These are phyloP conservation scores for Eutrigla gurnardus DNA, from an alignment of 2,797 vertebrate species.

Conservation along the genomic window DNA sequence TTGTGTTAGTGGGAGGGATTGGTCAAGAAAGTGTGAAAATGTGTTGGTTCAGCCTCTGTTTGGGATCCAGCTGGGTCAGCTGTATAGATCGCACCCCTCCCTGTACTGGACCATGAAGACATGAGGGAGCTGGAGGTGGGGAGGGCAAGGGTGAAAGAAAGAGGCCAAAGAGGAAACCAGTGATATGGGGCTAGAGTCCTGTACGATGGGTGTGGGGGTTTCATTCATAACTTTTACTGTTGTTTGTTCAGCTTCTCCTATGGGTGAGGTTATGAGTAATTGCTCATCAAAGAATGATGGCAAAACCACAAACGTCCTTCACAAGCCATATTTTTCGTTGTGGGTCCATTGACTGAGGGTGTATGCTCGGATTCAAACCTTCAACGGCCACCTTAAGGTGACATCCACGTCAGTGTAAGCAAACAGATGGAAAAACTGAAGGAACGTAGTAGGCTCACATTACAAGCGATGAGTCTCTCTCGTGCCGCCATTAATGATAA, in stretches of 20 bases:
- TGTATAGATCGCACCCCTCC: background rate
- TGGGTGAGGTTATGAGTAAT: slow-evolving; percentile 33
- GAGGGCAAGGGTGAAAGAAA: background rate
- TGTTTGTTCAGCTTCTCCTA: slow-evolving; percentile 45
- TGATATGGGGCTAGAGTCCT: background rate
- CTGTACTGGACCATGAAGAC: background rate
- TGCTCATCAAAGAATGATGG: slow-evolving; percentile 16
- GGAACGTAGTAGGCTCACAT: background rate
- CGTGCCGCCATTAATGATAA: background rate
- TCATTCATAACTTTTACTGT: slow-evolving; percentile 21
- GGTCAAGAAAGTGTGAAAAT: slow-evolving; percentile 21
- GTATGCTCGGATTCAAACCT: slow-evolving; percentile 1
- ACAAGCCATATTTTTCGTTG: slow-evolving; percentile 4
- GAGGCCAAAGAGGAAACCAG: background rate
- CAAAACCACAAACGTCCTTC: slow-evolving; percentile 14
- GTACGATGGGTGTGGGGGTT: slow-evolving; percentile 12
- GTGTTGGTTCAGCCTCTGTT: slow-evolving; percentile 17
- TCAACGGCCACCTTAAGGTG: slow-evolving; percentile 12
- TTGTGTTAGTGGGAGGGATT: slow-evolving; percentile 28
- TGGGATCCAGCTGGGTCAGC: background rate
- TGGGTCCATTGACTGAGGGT: background rate
- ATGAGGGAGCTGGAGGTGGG: background rate
- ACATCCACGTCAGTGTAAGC: slow-evolving; percentile 19
- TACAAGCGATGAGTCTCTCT: background rate
- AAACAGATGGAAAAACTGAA: slow-evolving; percentile 16